A percentile compares a stretch with the other conserved stretches of the same genome.
These are phyloP conservation scores for Euphydryas editha DNA, from an alignment of 2,888 invertebrate genomes.

Conservation along the genomic window DNA sequence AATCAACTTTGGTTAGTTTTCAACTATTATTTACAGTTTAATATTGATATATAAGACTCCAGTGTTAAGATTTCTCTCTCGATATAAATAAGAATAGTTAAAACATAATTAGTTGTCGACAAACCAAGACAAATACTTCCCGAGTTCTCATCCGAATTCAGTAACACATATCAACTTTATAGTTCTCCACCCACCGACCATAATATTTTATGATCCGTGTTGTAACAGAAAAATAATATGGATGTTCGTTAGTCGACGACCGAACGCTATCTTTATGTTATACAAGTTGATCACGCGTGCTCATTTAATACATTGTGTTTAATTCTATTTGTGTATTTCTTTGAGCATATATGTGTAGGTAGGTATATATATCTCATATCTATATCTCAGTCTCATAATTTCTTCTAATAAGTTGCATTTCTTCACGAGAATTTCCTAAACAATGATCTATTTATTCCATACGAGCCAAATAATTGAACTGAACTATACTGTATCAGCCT, in stretches of 20 bases:
- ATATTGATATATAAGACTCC: no score
- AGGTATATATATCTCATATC: no score
- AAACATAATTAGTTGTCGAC: constrained; percentile 5
- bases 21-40: no score
- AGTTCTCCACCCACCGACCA: constrained; percentile 60
- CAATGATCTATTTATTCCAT: no score
- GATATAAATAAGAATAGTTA: not conserved
- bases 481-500: no score
- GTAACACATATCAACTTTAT: constrained; percentile 50
- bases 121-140: constrained; percentile 20
- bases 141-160: constrained; percentile 29
- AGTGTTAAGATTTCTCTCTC: no score
- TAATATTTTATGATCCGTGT: constrained; percentile 65
- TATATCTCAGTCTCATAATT: no score
- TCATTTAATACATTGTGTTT: not conserved
- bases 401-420: no score
- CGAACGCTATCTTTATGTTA: not conserved
- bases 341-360: no score
- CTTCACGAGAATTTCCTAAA: no score
- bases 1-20: no score
- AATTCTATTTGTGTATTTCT: not conserved
- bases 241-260: constrained; percentile 44
- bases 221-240: constrained; percentile 48
- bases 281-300: not conserved
- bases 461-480: no score